Evolutionary conservation across 2,797 vertebrate species (phyloP).

Genomic region (Ceyx erithaca): DNA sequence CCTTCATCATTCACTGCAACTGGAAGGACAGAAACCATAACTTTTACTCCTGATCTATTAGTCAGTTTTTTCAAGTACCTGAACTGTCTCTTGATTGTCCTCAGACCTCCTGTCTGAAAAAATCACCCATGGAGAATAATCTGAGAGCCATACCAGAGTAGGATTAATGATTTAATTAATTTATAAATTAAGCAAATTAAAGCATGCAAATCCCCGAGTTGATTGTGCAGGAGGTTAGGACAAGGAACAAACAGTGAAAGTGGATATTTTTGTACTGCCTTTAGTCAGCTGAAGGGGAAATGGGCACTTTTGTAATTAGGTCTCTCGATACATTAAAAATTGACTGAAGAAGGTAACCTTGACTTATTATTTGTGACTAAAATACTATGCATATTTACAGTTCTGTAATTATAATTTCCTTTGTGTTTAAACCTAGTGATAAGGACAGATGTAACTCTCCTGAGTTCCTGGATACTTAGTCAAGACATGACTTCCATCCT

Average conservation of each 20-base stretch:
- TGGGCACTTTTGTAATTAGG: not conserved
- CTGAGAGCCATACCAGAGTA: not conserved
- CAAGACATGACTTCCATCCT: not conserved
- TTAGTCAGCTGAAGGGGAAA: not conserved
- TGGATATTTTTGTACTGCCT: not conserved
- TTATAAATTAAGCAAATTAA: not conserved
- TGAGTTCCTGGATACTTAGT: not conserved
- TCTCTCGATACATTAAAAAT: not conserved
- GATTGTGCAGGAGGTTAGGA: not conserved
- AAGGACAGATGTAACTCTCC: not conserved
- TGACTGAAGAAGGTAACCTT: slow-evolving; percentile 45
- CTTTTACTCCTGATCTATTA: not conserved
- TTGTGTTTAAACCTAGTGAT: slow-evolving; percentile 11
- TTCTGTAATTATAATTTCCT: slow-evolving; percentile 29
- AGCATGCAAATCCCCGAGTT: not conserved
- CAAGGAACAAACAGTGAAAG: not conserved
- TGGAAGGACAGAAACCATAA: not conserved
- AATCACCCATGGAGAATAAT: not conserved
- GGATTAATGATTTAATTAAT: not conserved
- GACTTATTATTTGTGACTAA: slow-evolving; percentile 28
- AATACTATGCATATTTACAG: slow-evolving; percentile 35
- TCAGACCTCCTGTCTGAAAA: not conserved
- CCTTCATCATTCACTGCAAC: not conserved
- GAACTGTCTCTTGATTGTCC: not conserved
- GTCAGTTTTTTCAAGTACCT: not conserved